Evolutionary conservation across 2,888 invertebrate species (phyloP).

Genomic region (Eupithecia vulgata): DNA sequence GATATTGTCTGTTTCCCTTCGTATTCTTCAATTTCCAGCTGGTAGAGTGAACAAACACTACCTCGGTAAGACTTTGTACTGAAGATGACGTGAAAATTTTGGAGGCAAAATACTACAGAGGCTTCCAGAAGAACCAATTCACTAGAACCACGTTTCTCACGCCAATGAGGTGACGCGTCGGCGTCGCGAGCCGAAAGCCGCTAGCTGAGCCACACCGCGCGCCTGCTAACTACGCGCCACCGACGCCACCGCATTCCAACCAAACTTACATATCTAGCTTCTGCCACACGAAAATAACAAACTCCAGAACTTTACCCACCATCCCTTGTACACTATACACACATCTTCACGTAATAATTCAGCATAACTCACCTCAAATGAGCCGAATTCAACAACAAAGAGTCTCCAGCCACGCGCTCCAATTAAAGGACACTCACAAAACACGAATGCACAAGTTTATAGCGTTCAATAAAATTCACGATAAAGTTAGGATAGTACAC

Average conservation of each 20-base stretch:
- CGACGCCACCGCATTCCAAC: slow-evolving; percentile 71
- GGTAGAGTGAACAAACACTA: slow-evolving; percentile 26
- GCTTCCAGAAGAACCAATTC: slow-evolving; percentile 69
- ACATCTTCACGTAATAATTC: slow-evolving; percentile 52
- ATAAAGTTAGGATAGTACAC: slow-evolving; percentile 66
- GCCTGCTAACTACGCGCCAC: slow-evolving; percentile 60
- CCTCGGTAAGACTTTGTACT: slow-evolving; percentile 16
- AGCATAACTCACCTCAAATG: slow-evolving; percentile 77
- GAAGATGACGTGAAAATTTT: slow-evolving; percentile 13
- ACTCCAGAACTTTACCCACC: slow-evolving; percentile 45
- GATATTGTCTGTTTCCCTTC: neutral
- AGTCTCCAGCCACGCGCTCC: slow-evolving; percentile 84
- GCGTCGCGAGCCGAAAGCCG: slow-evolving; percentile 70
- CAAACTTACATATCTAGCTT: slow-evolving; percentile 22
- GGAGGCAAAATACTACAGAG: slow-evolving; percentile 42
- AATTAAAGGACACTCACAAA: slow-evolving; percentile 81
- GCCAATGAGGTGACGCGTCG: slow-evolving; percentile 74
- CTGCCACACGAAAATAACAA: slow-evolving; percentile 19
- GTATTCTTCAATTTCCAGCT: slow-evolving; percentile 1
- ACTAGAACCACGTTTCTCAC: slow-evolving; percentile 67
- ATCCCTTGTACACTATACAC: slow-evolving; percentile 41
- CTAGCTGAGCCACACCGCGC: slow-evolving; percentile 62
- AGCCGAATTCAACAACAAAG: slow-evolving; percentile 83
- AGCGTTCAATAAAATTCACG: slow-evolving; percentile 67
- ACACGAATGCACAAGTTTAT: slow-evolving; percentile 79